Evolutionary conservation across 2,888 invertebrate genomes (phyloP), one percentile per base, ranked within the genome.

Genomic region (Geotrupes spiniger): DNA sequence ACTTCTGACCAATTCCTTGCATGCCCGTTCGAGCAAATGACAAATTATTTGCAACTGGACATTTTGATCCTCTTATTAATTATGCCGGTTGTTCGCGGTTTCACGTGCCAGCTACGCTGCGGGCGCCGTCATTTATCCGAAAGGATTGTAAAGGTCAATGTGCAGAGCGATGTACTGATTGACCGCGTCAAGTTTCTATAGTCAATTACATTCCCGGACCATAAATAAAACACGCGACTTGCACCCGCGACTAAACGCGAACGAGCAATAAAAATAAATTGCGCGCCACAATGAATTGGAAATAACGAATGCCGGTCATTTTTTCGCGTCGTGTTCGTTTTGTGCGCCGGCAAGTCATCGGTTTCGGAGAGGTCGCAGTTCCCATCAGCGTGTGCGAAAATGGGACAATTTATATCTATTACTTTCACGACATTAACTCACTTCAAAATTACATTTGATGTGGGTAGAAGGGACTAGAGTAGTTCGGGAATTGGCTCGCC

Each of bases 51-150:
- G 58, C 50, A 51, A 47, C 47, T 51, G 59, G 57, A 59, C 57
- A 57, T 56, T 58, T 57, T 59, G 57, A 60, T 60, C 57, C 59
- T 45, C 26, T 54, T 59, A 59, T 60, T 62, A 60, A 62, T 62
- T 60, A 60, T 60, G 53, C 53, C 46, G 53, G 55, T 4, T 52
- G 59, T 60, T 60, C 58, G 55, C 53, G 49, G 52, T 50, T 53
- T 57, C 54, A 53, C 52, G 54, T 55, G 49, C 36, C 52, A 46
- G 51, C 43, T 46, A 49, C 44, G 53, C 45, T 44, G 49, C 46
- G 46, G 51, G 53, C n/a, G n/a, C n/a, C n/a, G 56, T 58, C 58
- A 59, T 46, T 28, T 33, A 12, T 33, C 14, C 14, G 12, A 10
- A 21, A 21, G 3, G 21, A 21, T 4, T 21, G 21, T 6, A 6